phyloP scores from a whole-genome alignment of 1,140 invertebrate genomes.

The Cyphomyrmex costatus region DNA sequence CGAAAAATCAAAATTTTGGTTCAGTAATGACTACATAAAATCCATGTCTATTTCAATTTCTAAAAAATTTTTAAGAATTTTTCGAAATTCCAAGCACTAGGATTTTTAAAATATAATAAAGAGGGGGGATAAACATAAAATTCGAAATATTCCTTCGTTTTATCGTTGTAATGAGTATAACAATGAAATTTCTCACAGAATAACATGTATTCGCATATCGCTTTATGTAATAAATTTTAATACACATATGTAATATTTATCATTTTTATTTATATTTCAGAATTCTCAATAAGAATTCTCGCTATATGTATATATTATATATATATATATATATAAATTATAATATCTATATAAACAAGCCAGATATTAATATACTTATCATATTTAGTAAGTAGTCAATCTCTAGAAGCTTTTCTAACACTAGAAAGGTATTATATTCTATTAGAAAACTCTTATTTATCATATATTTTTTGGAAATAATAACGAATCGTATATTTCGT shows the following conservation, averaged over 20 bases:
- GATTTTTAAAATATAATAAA: not conserved
- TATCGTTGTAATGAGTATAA: constrained; percentile 74
- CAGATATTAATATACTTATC: constrained; percentile 78
- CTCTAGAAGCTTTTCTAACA: constrained; percentile 78
- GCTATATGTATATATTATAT: constrained; percentile 39
- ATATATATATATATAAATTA: constrained; percentile 77
- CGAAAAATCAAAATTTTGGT: no score
- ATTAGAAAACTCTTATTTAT: constrained; percentile 70
- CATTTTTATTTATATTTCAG: constrained; percentile 68
- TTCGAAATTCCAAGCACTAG: not conserved
- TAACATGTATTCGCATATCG: constrained; percentile 70
- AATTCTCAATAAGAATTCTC: constrained; percentile 62
- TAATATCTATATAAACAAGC: constrained; percentile 82
- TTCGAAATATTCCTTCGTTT: constrained; percentile 48
- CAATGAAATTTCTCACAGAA: constrained; percentile 71
- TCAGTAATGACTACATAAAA: no score
- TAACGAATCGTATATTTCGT: constrained; percentile 62
- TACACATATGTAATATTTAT: constrained; percentile 73
- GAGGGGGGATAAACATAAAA: constrained; percentile 33
- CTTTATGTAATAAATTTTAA: constrained; percentile 71
- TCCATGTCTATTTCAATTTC: no score
- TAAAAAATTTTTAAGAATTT: constrained; percentile 13
- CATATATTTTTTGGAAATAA: constrained; percentile 62
- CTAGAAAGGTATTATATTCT: constrained; percentile 74
- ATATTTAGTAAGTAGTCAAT: constrained; percentile 72